Evolutionary conservation across 2,113 vertebrate genomes (phyloP).

Genomic region (Perognathus longimembris): DNA sequence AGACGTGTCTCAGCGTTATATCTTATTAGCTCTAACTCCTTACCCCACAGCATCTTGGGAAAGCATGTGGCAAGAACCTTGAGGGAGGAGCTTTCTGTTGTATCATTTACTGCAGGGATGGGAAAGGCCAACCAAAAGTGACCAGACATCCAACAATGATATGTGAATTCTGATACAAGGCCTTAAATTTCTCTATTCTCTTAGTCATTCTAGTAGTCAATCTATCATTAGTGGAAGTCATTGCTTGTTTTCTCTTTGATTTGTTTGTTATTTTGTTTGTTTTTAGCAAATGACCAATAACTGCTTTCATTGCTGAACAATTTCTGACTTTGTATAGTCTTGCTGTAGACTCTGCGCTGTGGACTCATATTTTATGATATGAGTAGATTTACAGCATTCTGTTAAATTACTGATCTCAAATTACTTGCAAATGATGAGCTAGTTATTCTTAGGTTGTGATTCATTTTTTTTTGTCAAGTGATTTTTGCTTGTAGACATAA

Average conservation of each 20-base stretch:
- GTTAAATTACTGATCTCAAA: not conserved
- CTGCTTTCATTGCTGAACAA: not conserved
- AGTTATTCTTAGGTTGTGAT: not conserved
- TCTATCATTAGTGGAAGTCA: not conserved
- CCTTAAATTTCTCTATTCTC: too few species aligned
- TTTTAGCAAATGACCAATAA: not conserved
- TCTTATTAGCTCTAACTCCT: not conserved
- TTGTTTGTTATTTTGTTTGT: too few species aligned
- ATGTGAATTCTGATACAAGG: not conserved
- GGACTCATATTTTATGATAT: not conserved
- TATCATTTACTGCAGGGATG: not conserved
- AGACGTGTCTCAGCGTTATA: not conserved
- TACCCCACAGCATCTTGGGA: not conserved
- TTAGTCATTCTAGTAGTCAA: too few species aligned
- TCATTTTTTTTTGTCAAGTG: not conserved
- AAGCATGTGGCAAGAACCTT: not conserved
- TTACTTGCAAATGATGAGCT: not conserved
- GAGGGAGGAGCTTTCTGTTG: not conserved
- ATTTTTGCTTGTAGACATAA: not conserved
- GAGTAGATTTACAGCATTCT: not conserved
- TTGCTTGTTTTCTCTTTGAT: not conserved
- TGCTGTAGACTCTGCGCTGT: not conserved
- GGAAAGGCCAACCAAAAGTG: not conserved
- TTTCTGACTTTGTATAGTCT: not conserved
- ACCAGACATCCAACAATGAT: not conserved